A percentile compares a stretch with the other conserved stretches of the same genome.
Evolutionary conservation across 2,113 vertebrate species (phyloP).

Genomic region (Muntiacus muntjak): DNA sequence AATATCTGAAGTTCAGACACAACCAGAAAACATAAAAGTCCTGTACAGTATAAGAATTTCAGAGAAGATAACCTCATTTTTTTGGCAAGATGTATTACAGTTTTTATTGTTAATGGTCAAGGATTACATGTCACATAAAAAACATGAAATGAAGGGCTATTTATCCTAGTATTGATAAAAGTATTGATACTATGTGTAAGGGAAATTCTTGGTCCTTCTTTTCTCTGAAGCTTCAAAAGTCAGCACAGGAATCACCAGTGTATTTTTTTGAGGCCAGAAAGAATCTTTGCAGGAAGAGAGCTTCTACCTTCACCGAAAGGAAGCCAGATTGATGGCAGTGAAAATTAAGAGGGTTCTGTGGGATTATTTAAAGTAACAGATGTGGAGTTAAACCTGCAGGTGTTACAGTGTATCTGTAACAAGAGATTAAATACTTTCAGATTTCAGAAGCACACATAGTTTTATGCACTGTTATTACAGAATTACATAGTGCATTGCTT

Average conservation of each 20-base stretch:
- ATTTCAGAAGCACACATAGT: conserved; percentile 12
- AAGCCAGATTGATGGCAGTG: conserved; percentile 23
- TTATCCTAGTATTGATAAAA: not conserved
- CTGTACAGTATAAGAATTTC: not conserved
- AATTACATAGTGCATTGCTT: conserved; percentile 3
- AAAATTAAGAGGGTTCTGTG: conserved; percentile 54
- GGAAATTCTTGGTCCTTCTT: not conserved
- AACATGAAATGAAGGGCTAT: not conserved
- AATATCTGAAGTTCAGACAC: not conserved
- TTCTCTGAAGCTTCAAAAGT: not conserved
- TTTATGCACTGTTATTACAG: not conserved
- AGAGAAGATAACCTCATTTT: not conserved
- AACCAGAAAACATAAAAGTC: not conserved
- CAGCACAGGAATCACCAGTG: not conserved
- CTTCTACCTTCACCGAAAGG: not conserved
- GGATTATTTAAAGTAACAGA: conserved; percentile 44
- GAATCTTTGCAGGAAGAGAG: not conserved
- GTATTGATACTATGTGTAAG: not conserved
- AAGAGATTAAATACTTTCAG: conserved; percentile 46
- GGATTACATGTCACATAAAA: not conserved
- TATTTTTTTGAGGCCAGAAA: not conserved
- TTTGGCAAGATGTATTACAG: conserved; percentile 1
- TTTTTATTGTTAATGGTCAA: not conserved
- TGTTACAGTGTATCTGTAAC: not conserved
- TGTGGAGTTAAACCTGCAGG: conserved; percentile 42